Conservation (phyloP, 92 coral and sea anemone genomes). For the Pocillopora grandis region DNA sequence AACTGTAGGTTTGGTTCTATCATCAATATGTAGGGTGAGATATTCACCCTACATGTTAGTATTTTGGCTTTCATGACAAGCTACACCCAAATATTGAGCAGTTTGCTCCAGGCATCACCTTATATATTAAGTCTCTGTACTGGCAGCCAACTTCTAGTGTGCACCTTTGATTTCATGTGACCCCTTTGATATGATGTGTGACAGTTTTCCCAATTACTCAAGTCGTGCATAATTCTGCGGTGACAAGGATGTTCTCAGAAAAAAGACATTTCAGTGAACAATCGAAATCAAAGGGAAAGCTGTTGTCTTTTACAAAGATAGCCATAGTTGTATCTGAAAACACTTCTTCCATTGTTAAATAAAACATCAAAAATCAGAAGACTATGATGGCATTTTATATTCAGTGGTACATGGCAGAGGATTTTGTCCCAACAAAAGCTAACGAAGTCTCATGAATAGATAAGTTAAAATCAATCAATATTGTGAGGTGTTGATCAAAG, state of each 20-base stretch:
- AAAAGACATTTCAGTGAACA: conserved; percentile 21
- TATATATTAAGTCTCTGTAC: too few species aligned
- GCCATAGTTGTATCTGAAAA: conserved; percentile 31
- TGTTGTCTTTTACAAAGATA: conserved; percentile 28
- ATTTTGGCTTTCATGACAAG: conserved; percentile 32
- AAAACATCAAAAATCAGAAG: conserved; percentile 41
- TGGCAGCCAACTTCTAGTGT: too few species aligned
- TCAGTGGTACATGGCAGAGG: not conserved
- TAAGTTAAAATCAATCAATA: not conserved
- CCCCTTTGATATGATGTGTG: too few species aligned
- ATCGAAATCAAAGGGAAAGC: conserved; percentile 18
- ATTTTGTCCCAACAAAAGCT: not conserved
- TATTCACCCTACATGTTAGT: conserved; percentile 9
- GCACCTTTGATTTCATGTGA: too few species aligned
- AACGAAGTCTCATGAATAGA: not conserved
- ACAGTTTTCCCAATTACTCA: too few species aligned
- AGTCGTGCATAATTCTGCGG: too few species aligned
- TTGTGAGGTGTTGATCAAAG: not conserved
- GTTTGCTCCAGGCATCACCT: conserved; percentile 5
- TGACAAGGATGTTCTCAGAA: conserved; percentile 17
- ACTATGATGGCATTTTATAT: conserved; percentile 39
- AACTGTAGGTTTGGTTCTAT: not conserved
- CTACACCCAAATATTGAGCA: conserved; percentile 38
- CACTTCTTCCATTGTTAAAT: conserved; percentile 43
- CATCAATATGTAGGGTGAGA: not conserved